Base-by-base conservation (phyloP, 2,113 vertebrate species). In the Mandrillus leucophaeus region DNA sequence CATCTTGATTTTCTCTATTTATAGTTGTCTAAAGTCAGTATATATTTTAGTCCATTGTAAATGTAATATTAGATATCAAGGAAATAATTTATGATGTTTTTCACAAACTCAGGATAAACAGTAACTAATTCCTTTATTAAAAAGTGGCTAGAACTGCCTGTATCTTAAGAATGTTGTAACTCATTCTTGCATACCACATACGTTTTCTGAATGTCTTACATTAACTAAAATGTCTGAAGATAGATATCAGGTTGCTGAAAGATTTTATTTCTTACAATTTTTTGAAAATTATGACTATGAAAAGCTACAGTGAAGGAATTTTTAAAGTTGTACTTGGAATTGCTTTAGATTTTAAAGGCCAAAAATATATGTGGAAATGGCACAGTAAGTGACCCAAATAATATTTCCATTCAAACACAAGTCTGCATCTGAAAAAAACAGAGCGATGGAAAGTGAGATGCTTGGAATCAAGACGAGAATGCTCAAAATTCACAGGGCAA, bases 321-420 rank as follows among this genome's bases (percentile, higher is more conserved):
- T 96, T 84, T 82, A 73, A 95, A 96, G 66, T 82, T 92, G 57
- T 45, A 95, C 32, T 94, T 80, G 38, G 16, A 94, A 95, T 90
- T 96, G n/a, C 50, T 96, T 85, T 88, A 48, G 59, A 1, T 84
- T 96, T 70, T 79, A 92, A 90, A 80, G 25, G 25, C n/a, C 64
- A 80, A 94, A 93, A 87, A 52, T 20, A 5, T 55, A 86, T 64
- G 50, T 76, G 43, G 23, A 20, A 76, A 94, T 32, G 13, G 22
- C 40, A 89, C 3, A 45, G n/a, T n/a, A 88, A 66, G 32, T 73
- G 59, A 87, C 45, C 70, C 57, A 70, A 68, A 83, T 85, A 96
- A 89, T 23, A 98, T 52, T 76, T 23, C 30, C 55, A 57, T 38
- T 35, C 78, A 90, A 75, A 18, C 95, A 92, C 27, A 86, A 89